Evolutionary conservation across 1,140 invertebrate species (phyloP).

Genomic region (Drosophila ercepeae): DNA sequence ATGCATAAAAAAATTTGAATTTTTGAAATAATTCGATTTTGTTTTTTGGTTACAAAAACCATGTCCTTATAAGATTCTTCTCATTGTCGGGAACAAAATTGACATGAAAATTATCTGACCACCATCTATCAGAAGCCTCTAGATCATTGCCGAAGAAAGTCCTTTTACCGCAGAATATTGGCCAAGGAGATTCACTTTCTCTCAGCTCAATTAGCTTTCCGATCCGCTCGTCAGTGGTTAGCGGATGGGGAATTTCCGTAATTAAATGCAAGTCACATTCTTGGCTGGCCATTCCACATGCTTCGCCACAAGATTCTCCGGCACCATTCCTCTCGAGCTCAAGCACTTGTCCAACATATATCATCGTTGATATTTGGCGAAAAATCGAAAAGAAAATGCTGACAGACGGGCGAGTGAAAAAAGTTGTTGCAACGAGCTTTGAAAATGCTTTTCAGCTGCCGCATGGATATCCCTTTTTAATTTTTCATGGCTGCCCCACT

Average conservation of each 20-base stretch:
- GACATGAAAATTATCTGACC: no score
- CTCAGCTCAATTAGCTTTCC: slow-evolving; percentile 32
- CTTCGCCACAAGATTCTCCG: not conserved
- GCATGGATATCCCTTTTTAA: slow-evolving; percentile 75
- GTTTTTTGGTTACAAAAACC: no score
- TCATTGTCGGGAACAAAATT: no score
- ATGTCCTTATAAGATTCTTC: no score
- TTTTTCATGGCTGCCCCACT: slow-evolving; percentile 67
- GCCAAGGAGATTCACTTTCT: slow-evolving; percentile 24
- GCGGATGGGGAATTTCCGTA: slow-evolving; percentile 18
- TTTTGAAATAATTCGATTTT: no score
- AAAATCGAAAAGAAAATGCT: slow-evolving; percentile 41
- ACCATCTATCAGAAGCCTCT: not conserved
- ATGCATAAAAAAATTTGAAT: no score
- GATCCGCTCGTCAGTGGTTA: slow-evolving; percentile 1
- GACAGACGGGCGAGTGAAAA: slow-evolving; percentile 36
- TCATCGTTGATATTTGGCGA: slow-evolving; percentile 16
- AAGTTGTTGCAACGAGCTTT: slow-evolving; percentile 72
- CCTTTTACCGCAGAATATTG: slow-evolving; percentile 26
- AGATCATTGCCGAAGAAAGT: slow-evolving; percentile 23
- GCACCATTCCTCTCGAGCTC: slow-evolving; percentile 21
- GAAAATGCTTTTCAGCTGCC: slow-evolving; percentile 72
- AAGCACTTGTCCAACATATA: slow-evolving; percentile 41
- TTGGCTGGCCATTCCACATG: slow-evolving; percentile 37
- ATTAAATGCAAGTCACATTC: slow-evolving; percentile 54